A percentile compares a stretch with the other conserved stretches of the same genome.
Evolutionary conservation across 2,888 invertebrate species (phyloP).

Genomic region (Orthosia cruda): DNA sequence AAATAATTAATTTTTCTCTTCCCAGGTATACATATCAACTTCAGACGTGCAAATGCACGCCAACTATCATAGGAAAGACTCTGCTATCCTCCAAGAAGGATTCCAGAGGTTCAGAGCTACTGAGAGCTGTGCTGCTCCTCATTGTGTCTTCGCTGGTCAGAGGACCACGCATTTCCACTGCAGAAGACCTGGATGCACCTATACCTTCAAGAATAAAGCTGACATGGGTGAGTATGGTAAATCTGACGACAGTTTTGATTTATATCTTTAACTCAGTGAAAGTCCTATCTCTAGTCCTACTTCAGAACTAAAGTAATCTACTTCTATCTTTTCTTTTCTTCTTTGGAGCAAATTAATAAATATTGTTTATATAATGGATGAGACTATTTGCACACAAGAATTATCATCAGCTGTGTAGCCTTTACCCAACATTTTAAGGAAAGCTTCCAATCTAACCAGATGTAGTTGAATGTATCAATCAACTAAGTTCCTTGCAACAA

Average conservation of each 20-base stretch:
- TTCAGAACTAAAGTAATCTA: no score
- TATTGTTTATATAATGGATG: no score
- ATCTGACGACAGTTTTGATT: constrained; percentile 41
- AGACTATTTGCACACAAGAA: no score
- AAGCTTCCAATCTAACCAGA: not conserved
- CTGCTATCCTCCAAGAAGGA: constrained; percentile 99
- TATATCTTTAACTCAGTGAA: no score
- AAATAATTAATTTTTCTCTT: not conserved
- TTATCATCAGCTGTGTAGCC: not conserved
- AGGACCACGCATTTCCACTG: constrained; percentile 99
- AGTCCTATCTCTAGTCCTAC: no score
- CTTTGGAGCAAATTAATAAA: no score
- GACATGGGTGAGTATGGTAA: constrained; percentile 97
- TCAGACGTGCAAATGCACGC: constrained; percentile 99
- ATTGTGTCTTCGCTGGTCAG: constrained; percentile 98
- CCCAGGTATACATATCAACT: constrained; percentile 98
- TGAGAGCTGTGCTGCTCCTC: constrained; percentile 98
- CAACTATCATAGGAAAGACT: constrained; percentile 99
- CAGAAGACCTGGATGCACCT: constrained; percentile 97
- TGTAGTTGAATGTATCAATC: no score
- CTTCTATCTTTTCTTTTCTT: no score
- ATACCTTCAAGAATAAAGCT: constrained; percentile 99
- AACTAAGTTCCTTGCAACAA: not conserved
- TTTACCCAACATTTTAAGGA: not conserved
- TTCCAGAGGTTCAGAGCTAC: constrained; percentile 99